Base-by-base conservation (phyloP, 2,113 vertebrate genomes). In the Mus spicilegus region DNA sequence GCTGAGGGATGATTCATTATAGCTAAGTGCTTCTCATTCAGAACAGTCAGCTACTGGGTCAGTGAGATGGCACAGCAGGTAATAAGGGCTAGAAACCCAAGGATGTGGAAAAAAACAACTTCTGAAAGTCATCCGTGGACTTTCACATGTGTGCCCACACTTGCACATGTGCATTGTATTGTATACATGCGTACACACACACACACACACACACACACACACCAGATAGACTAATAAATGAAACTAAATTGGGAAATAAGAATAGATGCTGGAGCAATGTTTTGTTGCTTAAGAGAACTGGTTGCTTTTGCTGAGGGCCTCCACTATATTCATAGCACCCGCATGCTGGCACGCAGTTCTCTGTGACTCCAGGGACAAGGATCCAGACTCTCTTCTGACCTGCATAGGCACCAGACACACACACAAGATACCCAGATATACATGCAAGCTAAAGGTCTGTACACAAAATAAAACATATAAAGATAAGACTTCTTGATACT, bases 21-120 rank as follows among this genome's bases (percentile, higher is more conserved):
- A 92, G 58, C 94, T 95, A 97, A 96, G 80, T 69, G 4, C 12
- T 86, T 92, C 82, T 85, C 51, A 93, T 75, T 95, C 17, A 84
- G 51, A 93, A 84, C 46, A 72, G 3, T 33, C 89, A 84, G 20
- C 16, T 91, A 26, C 56, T 63, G 56, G 76, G 54, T 39, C 87
- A 3, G 42, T 12, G 17, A 86, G 82, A 46, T 85, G 81, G n/a
- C 24, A 28, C 9, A 67, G 82, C 82, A 49, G 5, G 12, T 49
- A 33, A 86, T 42, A 86, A 33, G 61, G 19, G 61, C n/a, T 28
- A 46, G 58, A 85, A 28, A 85, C n/a, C 7, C 7, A 65, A 65
- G 63, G 28, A 46, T 9, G 2, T 63, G 39, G 80, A 26, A 61
- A 80, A 80, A 33, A 30, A 5, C 6, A 39, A 28, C n/a, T 42